Evolutionary conservation across 2,888 invertebrate species (phyloP).

Genomic region (Pherbina coryleti): DNA sequence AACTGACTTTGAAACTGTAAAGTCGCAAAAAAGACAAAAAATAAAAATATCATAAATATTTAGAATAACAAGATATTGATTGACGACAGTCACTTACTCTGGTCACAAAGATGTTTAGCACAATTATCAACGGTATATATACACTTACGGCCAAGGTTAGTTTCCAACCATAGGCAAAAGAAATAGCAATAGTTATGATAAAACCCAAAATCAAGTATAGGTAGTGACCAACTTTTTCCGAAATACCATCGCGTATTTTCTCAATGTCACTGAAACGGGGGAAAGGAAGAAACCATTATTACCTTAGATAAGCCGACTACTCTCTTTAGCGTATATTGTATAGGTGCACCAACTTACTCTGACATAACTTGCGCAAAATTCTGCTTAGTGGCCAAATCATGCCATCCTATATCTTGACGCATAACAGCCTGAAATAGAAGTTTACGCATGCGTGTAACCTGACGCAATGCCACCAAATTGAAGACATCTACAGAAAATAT

Average conservation of each 20-base stretch:
- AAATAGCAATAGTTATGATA: conserved; percentile 76
- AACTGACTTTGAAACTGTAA: conserved; percentile 76
- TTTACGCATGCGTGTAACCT: conserved; percentile 75
- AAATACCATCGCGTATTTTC: conserved; percentile 86
- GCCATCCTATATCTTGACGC: conserved; percentile 82
- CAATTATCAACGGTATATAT: conserved; percentile 82
- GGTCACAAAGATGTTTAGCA: conserved; percentile 81
- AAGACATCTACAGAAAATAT: conserved; percentile 77
- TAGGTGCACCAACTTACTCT: conserved; percentile 73
- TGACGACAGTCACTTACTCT: conserved; percentile 72
- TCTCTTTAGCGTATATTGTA: not conserved
- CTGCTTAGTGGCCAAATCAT: conserved; percentile 78
- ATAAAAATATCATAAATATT: not conserved
- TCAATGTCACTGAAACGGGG: conserved; percentile 78
- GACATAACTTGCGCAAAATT: conserved; percentile 82
- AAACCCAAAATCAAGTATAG: conserved; percentile 72
- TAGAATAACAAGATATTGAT: not conserved
- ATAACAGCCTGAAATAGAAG: conserved; percentile 76
- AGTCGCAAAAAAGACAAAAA: not conserved
- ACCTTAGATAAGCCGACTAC: not conserved
- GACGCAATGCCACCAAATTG: conserved; percentile 76
- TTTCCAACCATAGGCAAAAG: conserved; percentile 88
- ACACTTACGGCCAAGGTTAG: conserved; percentile 84
- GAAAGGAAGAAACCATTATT: not conserved
- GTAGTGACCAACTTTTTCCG: conserved; percentile 85